Base-by-base conservation (phyloP, 2,888 invertebrate genomes). In the Linyphia triangularis region DNA sequence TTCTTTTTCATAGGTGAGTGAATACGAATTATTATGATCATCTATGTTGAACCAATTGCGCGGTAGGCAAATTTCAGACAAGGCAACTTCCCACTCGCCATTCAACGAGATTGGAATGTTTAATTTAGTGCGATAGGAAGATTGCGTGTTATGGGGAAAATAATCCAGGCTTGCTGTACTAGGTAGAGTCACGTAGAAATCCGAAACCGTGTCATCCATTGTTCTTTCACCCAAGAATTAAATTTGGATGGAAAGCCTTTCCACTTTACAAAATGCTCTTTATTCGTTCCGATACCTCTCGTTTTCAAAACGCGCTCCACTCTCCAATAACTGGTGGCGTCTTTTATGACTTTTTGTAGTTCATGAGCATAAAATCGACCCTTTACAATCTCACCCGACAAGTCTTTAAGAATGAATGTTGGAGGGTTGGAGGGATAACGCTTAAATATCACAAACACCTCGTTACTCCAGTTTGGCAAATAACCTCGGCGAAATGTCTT, bases 91-190 rank as follows among this genome's bases (percentile, higher is more conserved):
- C 91, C 91, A 92, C 9, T 90, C 16, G 5, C 90, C 91, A 1
- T 85, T 30, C 13, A 91, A 82, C 51, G 67, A 30, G 10, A 91
- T 83, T 33, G 85, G 69, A 37, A 89, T 69, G 4, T 90, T 90
- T 75, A 92, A 67, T 30, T 91, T 90, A 5, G 91, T 92, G 69
- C 37, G 85, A 85, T 90, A 92, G 22, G 88, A 75, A 13, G 91
- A 81, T 13, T 91, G 89, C 3, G 88, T 91, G 73, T 91, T 92
- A 26, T 90, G 77, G 0, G 90, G 90, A 89, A 90, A 91, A 69
- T 91, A 90, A 0, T 79, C 10, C 90, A 91, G 91, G 7, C 90
- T 91, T 28, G 90, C 90, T 67, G 91, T 91, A 33, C 90, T 90
- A 9, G 90, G 86, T 0, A 91, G 57, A 7, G 90, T 91, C 7